Percentiles rank a stretch among this genome's conserved stretches.
Conservation (phyloP, 2,113 vertebrate species). For the Brachyhypopomus gauderio region DNA sequence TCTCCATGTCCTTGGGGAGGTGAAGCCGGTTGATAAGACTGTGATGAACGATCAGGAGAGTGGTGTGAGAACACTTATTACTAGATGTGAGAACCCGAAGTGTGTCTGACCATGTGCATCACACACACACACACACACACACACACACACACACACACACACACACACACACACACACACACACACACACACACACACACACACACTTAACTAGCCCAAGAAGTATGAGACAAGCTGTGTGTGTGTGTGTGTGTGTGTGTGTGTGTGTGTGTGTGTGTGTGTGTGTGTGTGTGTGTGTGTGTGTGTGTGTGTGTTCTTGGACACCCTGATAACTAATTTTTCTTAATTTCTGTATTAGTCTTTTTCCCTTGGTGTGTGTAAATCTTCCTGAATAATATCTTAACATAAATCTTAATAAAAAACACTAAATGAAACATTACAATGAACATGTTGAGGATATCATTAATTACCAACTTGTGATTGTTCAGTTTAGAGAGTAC, state of each 20-base stretch:
- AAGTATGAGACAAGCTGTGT: constrained; percentile 14
- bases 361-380: no score
- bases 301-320: not conserved
- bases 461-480: no score
- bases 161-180: not conserved
- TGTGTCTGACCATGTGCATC: not conserved
- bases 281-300: constrained; percentile 9
- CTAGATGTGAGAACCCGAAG: constrained; percentile 34
- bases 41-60: constrained; percentile 43
- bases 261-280: not conserved
- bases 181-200: constrained; percentile 22
- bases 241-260: not conserved
- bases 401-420: no score
- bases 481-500: no score
- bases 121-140: constrained; percentile 24
- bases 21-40: constrained; percentile 44
- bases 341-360: no score
- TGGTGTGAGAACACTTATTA: constrained; percentile 55
- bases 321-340: no score
- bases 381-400: no score
- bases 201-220: constrained; percentile 4
- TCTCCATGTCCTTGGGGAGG: constrained; percentile 41
- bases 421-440: no score
- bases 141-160: constrained; percentile 20
- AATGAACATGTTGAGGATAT: no score